These are phyloP conservation scores for Globia sparganii DNA, from an alignment of 2,888 invertebrate genomes.

Conservation along the genomic window DNA sequence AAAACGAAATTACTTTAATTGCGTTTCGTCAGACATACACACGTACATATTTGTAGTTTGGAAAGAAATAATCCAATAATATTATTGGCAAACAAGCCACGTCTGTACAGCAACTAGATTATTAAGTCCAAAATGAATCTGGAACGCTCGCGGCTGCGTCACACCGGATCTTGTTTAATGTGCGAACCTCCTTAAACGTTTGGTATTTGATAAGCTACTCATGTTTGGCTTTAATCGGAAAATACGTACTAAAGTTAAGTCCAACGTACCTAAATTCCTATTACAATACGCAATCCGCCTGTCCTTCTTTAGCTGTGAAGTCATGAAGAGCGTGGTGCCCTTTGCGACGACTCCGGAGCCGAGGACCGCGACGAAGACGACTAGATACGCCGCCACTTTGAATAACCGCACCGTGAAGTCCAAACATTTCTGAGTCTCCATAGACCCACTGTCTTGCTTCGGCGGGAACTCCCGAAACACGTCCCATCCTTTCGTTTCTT, in stretches of 20 bases:
- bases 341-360: slow-evolving; percentile 96
- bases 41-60: slow-evolving; percentile 28
- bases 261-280: slow-evolving; percentile 93
- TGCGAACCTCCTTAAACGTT: slow-evolving; percentile 42
- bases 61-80: slow-evolving; percentile 26
- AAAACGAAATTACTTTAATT: slow-evolving; percentile 34
- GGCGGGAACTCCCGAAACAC: slow-evolving; percentile 98
- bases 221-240: slow-evolving; percentile 24
- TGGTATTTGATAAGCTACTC: slow-evolving; percentile 32
- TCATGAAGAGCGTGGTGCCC: slow-evolving; percentile 97
- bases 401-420: slow-evolving; percentile 95
- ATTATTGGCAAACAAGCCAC: slow-evolving; percentile 41
- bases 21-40: slow-evolving; percentile 11
- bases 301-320: slow-evolving; percentile 95
- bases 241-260: slow-evolving; percentile 6
- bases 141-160: slow-evolving; percentile 35
- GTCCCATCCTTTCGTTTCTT: slow-evolving; percentile 98
- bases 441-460: slow-evolving; percentile 96
- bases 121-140: slow-evolving; percentile 35
- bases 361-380: slow-evolving; percentile 96
- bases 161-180: slow-evolving; percentile 57
- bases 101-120: slow-evolving; percentile 29
- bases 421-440: slow-evolving; percentile 96
- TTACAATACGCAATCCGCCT: slow-evolving; percentile 95
- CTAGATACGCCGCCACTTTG: slow-evolving; percentile 95